Conservation (phyloP, 2,113 vertebrate genomes). For the Syngnathus floridae region DNA sequence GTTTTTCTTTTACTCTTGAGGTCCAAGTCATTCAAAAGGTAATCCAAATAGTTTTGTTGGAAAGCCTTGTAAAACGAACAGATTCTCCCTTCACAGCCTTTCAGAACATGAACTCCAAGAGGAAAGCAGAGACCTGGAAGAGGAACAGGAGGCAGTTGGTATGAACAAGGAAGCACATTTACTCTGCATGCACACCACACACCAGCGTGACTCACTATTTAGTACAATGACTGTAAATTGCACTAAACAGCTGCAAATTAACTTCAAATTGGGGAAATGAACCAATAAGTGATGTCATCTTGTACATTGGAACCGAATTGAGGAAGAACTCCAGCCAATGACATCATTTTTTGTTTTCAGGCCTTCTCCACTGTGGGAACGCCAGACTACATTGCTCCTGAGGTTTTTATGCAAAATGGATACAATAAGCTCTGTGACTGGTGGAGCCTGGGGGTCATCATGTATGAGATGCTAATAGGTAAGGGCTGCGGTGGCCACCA, state of each 20-base stretch:
- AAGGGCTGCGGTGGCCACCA: neutral
- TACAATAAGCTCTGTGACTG: slow-evolving; percentile 98
- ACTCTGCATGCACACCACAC: neutral
- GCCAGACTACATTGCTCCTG: slow-evolving; percentile 95
- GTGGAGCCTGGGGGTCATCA: slow-evolving; percentile 97
- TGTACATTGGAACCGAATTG: neutral
- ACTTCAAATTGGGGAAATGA: neutral
- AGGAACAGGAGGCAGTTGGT: slow-evolving; percentile 91
- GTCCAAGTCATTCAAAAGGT: neutral
- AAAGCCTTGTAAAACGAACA: neutral
- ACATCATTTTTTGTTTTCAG: slow-evolving; percentile 46
- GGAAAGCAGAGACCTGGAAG: slow-evolving; percentile 99
- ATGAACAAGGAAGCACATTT: neutral
- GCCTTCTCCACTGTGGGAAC: slow-evolving; percentile 96
- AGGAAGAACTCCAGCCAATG: neutral
- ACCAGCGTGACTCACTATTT: neutral
- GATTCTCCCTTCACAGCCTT: slow-evolving; percentile 68
- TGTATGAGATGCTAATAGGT: slow-evolving; percentile 98
- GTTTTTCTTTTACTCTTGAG: neutral
- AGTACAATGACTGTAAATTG: neutral
- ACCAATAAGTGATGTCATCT: too few relatives aligned
- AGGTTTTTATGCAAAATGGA: slow-evolving; percentile 95
- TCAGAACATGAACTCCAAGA: slow-evolving; percentile 99
- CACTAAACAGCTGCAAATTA: neutral
- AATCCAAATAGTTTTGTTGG: neutral